Percentiles rank a stretch among this genome's conserved stretches.
Evolutionary conservation across 2,888 invertebrate species (phyloP).

Genomic region (Escarpia spicata): DNA sequence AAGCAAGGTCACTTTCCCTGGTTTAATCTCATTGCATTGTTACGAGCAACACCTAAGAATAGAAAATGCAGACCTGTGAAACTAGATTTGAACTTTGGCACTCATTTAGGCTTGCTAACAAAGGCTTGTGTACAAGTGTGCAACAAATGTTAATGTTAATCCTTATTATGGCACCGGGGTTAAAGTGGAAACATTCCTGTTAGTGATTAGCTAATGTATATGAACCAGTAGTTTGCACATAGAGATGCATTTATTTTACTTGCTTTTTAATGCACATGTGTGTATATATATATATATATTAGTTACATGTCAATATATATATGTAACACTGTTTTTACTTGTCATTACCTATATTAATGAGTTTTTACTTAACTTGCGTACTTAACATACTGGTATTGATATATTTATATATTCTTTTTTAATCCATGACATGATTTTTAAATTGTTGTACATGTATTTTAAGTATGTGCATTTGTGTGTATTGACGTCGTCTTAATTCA

Average conservation of each 20-base stretch:
- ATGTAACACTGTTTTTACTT: background rate
- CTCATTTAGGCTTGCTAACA: background rate
- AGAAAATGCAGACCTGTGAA: background rate
- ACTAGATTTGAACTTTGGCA: background rate
- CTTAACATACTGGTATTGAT: background rate
- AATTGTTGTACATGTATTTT: no score
- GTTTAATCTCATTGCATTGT: background rate
- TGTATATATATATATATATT: background rate
- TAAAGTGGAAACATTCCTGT: background rate
- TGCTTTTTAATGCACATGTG: no score
- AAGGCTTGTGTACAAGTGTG: background rate
- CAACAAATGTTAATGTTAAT: background rate
- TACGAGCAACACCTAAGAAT: background rate
- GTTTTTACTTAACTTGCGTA: no score
- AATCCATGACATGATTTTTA: background rate
- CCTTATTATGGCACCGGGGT: background rate
- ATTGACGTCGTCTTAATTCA: no score
- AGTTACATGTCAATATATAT: background rate
- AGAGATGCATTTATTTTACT: no score
- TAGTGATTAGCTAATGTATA: background rate
- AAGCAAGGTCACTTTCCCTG: background rate
- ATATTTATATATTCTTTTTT: background rate
- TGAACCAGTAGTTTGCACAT: background rate
- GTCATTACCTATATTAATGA: background rate
- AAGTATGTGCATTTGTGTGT: no score